phyloP scores from a whole-genome alignment of 2,888 invertebrate species.

The Blastobasis adustella region DNA sequence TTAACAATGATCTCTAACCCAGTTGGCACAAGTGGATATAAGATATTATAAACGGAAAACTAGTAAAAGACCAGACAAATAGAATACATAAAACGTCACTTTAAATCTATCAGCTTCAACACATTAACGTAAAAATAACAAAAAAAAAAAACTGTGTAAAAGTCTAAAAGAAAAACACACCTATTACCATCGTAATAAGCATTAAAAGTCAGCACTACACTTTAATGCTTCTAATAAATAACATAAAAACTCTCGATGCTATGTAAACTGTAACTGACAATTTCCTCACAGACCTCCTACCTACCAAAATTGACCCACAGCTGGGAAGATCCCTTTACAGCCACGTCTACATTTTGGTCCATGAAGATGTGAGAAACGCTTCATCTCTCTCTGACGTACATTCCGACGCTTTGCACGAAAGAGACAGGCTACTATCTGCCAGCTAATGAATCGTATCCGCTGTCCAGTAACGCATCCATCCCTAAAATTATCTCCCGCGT shows the following conservation, averaged over 20 bases:
- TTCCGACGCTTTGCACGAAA: constrained; percentile 21
- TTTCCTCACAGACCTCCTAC: constrained; percentile 47
- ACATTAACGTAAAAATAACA: too few species aligned
- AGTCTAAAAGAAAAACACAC: too few species aligned
- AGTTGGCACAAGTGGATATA: too few species aligned
- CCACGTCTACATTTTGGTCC: constrained; percentile 63
- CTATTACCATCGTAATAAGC: not conserved
- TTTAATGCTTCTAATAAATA: constrained; percentile 40
- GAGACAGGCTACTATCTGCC: constrained; percentile 51
- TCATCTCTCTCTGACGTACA: constrained; percentile 37
- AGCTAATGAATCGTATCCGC: constrained; percentile 68
- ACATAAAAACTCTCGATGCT: constrained; percentile 43
- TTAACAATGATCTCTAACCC: too few species aligned
- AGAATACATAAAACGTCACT: too few species aligned
- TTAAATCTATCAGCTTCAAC: too few species aligned
- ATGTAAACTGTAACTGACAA: constrained; percentile 51
- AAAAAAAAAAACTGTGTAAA: too few species aligned
- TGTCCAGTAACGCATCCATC: constrained; percentile 61
- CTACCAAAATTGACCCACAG: constrained; percentile 56
- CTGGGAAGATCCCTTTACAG: constrained; percentile 64
- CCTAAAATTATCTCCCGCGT: constrained; percentile 30
- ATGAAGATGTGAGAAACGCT: constrained; percentile 51
- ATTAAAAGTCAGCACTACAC: constrained; percentile 18
- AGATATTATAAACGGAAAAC: too few species aligned
- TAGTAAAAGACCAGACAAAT: too few species aligned